Percentiles rank a stretch among this genome's conserved stretches.
phyloP scores from a whole-genome alignment of 2,888 invertebrate species.

The Aspidiotus rigidus region DNA sequence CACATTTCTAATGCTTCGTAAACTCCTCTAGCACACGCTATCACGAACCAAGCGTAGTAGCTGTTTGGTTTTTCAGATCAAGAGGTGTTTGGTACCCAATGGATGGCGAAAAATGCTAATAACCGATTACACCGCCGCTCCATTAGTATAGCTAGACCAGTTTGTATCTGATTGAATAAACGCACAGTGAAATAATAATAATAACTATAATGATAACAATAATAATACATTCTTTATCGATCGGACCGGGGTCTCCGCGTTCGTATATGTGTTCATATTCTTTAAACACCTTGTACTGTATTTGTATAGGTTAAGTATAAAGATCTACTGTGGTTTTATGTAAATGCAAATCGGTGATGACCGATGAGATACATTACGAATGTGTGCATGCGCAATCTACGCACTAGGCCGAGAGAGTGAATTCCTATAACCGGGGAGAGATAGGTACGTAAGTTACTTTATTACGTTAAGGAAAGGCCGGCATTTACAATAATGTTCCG shows the following conservation, averaged over 20 bases:
- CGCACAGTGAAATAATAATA: background rate
- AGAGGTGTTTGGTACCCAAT: constrained; percentile 3
- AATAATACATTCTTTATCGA: background rate
- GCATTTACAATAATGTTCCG: constrained; percentile 22
- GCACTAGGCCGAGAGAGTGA: no score
- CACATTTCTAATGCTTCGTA: no score
- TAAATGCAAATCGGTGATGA: background rate
- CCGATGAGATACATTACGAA: background rate
- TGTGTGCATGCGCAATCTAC: no score
- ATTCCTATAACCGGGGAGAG: no score
- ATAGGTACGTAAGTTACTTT: constrained; percentile 17
- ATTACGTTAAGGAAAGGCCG: constrained; percentile 4
- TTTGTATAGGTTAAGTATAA: background rate
- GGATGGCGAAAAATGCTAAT: background rate
- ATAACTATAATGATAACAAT: no score
- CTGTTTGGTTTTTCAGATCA: no score
- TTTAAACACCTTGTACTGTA: constrained; percentile 1
- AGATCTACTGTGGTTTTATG: background rate
- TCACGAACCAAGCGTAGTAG: no score
- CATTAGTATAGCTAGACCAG: background rate
- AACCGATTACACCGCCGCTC: background rate
- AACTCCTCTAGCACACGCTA: no score
- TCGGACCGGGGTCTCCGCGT: background rate
- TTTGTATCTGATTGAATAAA: background rate
- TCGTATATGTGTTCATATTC: background rate